These are phyloP conservation scores for Petrocephalus sullivani DNA, from an alignment of 2,797 vertebrate genomes.

Conservation along the genomic window DNA sequence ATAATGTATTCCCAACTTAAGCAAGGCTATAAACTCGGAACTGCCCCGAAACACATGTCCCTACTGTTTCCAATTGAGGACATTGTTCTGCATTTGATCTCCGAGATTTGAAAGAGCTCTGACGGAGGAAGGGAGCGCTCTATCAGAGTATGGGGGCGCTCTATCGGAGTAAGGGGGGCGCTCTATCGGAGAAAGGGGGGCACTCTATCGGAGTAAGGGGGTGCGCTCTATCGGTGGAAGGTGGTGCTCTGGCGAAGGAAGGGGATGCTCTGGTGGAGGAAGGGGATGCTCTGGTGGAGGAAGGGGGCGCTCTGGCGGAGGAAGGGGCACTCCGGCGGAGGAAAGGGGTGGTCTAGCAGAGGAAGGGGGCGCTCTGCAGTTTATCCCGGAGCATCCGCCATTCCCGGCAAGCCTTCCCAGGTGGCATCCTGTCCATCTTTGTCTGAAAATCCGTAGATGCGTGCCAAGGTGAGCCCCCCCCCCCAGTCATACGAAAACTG, in stretches of 20 bases:
- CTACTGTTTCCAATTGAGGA: constrained; percentile 27
- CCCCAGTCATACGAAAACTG: too few species aligned
- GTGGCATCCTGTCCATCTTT: neutral
- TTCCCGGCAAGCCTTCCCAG: constrained; percentile 15
- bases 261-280: too few species aligned
- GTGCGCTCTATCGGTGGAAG: neutral
- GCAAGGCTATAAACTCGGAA: constrained; percentile 22
- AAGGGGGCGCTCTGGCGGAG: too few species aligned
- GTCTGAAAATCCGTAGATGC: neutral
- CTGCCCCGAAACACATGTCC: constrained; percentile 20
- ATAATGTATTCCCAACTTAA: constrained; percentile 22
- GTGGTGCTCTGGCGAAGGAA: neutral
- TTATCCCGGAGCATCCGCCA: neutral
- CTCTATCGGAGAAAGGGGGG: too few species aligned
- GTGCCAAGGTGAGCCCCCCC: neutral
- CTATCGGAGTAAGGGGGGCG: too few species aligned
- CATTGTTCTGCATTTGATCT: constrained; percentile 25
- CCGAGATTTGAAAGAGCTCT: constrained; percentile 25
- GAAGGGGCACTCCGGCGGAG: too few species aligned
- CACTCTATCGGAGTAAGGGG: too few species aligned
- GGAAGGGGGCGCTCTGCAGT: neutral
- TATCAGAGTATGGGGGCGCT: neutral
- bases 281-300: too few species aligned
- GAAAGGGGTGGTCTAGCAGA: too few species aligned
- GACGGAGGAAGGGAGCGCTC: constrained; percentile 13